phyloP scores from a whole-genome alignment of 2,888 invertebrate genomes.

The Steromphala cineraria region DNA sequence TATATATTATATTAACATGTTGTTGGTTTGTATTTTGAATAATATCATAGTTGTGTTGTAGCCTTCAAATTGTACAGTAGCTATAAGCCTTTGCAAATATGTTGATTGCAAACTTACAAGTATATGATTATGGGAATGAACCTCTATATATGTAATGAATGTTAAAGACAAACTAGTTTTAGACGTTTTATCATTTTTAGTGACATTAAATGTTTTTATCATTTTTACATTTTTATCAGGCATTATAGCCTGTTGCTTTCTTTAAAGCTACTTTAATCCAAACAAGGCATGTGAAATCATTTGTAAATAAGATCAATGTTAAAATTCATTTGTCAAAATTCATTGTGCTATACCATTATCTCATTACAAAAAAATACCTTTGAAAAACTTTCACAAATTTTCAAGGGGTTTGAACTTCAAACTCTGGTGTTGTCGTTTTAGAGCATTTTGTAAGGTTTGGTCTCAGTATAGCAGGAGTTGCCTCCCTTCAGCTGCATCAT shows the following conservation, averaged over 20 bases:
- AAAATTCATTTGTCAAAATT: background rate
- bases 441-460: background rate
- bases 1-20: conserved; percentile 24
- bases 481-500: background rate
- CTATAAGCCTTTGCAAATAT: background rate
- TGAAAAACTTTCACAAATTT: too few species aligned
- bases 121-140: conserved; percentile 15
- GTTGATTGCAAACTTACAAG: background rate
- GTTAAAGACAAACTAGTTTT: conserved; percentile 3
- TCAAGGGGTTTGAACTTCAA: too few species aligned
- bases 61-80: background rate
- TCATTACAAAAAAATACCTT: background rate
- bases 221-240: background rate
- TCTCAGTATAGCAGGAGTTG: background rate
- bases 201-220: conserved; percentile 15
- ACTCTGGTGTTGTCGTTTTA: too few species aligned
- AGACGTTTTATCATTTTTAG: conserved; percentile 10
- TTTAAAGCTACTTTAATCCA: background rate
- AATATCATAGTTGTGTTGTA: conserved; percentile 14
- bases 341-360: background rate
- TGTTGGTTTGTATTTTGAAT: conserved; percentile 18
- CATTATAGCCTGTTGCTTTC: background rate
- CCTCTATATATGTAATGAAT: conserved; percentile 5
- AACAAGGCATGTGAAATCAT: background rate
- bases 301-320: background rate